These are phyloP conservation scores for Nettapus auritus DNA, from an alignment of 2,113 vertebrate species.

Conservation along the genomic window DNA sequence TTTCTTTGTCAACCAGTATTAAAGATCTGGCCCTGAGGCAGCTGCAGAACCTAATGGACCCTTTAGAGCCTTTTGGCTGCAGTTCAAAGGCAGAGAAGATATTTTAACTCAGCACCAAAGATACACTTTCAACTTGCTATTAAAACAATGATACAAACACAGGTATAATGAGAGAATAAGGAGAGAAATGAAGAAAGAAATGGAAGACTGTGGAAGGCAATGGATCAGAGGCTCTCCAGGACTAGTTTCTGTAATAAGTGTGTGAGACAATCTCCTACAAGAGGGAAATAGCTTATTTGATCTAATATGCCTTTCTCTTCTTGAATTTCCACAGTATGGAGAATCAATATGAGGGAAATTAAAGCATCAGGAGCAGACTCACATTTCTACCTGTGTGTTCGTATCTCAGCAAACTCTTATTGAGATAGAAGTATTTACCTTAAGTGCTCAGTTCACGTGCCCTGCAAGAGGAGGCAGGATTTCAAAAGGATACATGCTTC, in stretches of 20 bases:
- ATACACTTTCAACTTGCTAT: slow-evolving; percentile 33
- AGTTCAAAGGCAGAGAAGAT: background rate
- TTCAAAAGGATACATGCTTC: slow-evolving; percentile 95
- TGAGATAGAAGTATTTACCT: slow-evolving; percentile 61
- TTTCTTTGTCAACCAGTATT: background rate
- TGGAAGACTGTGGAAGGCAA: background rate
- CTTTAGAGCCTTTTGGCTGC: slow-evolving; percentile 19
- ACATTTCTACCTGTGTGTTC: slow-evolving; percentile 61
- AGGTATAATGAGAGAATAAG: slow-evolving; percentile 28
- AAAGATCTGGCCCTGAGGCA: slow-evolving; percentile 18
- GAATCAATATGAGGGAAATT: slow-evolving; percentile 65
- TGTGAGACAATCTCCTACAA: slow-evolving; percentile 52
- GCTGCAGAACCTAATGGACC: slow-evolving; percentile 1
- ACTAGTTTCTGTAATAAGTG: slow-evolving; percentile 21
- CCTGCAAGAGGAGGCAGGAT: background rate
- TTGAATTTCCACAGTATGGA: slow-evolving; percentile 57
- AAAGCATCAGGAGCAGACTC: slow-evolving; percentile 54
- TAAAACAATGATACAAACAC: slow-evolving; percentile 31
- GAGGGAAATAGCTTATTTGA: slow-evolving; percentile 64
- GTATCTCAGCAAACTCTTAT: slow-evolving; percentile 28
- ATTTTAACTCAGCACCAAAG: background rate
- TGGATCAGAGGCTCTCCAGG: slow-evolving; percentile 51
- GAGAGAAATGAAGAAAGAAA: slow-evolving; percentile 50
- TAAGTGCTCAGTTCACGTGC: slow-evolving; percentile 27
- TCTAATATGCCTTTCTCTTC: slow-evolving; percentile 58